Conservation (phyloP, 2,113 vertebrate species). For the Phylloscopus trochilus region DNA sequence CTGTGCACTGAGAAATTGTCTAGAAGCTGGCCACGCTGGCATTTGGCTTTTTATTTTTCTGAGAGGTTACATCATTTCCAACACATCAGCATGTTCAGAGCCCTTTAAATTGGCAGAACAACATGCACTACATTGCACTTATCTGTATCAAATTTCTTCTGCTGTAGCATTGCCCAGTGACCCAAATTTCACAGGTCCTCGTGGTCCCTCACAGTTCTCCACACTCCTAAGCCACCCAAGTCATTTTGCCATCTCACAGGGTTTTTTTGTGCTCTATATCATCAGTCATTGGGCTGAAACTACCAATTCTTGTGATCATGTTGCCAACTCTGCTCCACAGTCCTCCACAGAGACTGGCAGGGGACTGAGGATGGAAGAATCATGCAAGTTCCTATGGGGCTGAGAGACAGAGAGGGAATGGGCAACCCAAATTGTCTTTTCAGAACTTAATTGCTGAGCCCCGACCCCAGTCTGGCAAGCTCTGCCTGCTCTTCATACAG, state of each 20-base stretch:
- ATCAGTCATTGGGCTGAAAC: not conserved
- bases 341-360: not conserved
- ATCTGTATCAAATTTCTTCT: not conserved
- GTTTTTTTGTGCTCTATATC: not conserved
- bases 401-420: not conserved
- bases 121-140: not conserved
- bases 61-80: constrained; percentile 24
- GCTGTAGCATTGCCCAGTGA: not conserved
- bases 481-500: not conserved
- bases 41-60: constrained; percentile 10
- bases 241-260: not conserved
- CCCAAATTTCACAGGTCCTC: constrained; percentile 13
- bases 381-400: not conserved
- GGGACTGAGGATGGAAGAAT: not conserved
- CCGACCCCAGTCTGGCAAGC: not conserved
- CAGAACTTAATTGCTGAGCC: not conserved
- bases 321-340: fast-evolving
- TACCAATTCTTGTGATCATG: not conserved
- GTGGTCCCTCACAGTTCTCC: not conserved
- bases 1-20: constrained; percentile 1
- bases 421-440: not conserved
- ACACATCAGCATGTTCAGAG: not conserved
- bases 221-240: not conserved
- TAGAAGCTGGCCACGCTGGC: not conserved
- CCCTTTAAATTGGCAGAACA: constrained; percentile 15